Evolutionary conservation across 2,113 vertebrate genomes (phyloP).

Genomic region (Opisthocomus hoazin): DNA sequence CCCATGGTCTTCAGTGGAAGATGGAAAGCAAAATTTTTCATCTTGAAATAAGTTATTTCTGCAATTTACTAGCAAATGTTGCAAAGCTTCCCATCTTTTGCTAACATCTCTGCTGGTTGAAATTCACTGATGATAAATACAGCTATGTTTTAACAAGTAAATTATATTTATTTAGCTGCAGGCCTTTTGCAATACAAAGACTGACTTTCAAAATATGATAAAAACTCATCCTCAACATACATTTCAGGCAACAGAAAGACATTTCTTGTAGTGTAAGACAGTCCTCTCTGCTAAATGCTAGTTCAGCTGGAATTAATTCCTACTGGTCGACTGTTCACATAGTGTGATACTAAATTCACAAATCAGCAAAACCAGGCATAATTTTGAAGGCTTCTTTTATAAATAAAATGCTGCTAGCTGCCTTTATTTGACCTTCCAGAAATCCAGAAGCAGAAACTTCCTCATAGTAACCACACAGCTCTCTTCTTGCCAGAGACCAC

Average conservation of each 20-base stretch:
- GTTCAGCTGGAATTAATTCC: background rate
- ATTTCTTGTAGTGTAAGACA: background rate
- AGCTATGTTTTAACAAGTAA: background rate
- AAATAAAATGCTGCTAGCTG: background rate
- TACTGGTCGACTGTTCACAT: background rate
- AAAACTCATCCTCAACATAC: background rate
- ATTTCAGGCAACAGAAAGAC: background rate
- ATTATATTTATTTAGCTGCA: background rate
- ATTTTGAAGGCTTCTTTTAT: background rate
- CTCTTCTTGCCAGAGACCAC: background rate
- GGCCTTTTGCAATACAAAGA: background rate
- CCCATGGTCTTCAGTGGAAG: background rate
- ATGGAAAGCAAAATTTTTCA: background rate
- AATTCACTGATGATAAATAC: background rate
- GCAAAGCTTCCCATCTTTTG: background rate
- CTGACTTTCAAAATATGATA: background rate
- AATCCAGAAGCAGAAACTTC: background rate
- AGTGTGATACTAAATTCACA: background rate
- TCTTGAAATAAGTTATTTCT: background rate
- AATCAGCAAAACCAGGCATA: background rate
- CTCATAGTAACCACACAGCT: background rate
- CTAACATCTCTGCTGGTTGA: background rate
- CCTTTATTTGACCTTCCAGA: constrained; percentile 3
- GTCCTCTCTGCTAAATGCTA: background rate
- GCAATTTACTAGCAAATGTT: background rate